Conservation (phyloP, 2,113 vertebrate species). For the Fukomys damarensis region DNA sequence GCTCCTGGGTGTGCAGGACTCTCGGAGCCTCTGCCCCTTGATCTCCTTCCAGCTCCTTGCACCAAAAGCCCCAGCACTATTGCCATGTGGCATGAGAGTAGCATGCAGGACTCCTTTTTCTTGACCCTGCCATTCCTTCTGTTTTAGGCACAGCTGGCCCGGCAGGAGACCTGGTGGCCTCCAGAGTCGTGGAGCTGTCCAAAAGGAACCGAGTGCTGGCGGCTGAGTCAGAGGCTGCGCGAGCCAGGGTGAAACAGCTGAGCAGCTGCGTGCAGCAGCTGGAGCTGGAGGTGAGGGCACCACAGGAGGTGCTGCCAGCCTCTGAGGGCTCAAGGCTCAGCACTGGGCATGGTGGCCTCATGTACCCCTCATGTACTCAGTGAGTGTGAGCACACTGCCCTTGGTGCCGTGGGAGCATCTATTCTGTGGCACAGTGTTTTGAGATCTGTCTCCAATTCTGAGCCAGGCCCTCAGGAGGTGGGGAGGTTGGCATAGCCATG, state of each 20-base stretch:
- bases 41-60: too few species aligned
- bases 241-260: conserved; percentile 90
- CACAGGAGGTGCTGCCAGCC: not conserved
- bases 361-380: too few species aligned
- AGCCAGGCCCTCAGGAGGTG: not conserved
- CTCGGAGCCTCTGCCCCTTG: accelerated
- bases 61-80: not conserved
- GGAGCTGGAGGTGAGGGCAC: conserved; percentile 91
- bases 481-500: not conserved
- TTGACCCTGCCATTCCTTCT: not conserved
- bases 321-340: not conserved
- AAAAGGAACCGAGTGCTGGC: conserved; percentile 92
- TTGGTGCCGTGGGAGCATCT: not conserved
- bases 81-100: accelerated
- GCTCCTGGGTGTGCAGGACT: not conserved
- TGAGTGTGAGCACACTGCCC: not conserved
- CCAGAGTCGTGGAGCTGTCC: conserved; percentile 95
- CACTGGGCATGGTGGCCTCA: too few species aligned
- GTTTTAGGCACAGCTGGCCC: conserved; percentile 88
- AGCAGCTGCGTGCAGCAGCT: conserved; percentile 90
- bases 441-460: not conserved
- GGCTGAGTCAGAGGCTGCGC: conserved; percentile 90
- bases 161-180: conserved; percentile 91
- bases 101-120: not conserved
- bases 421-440: not conserved